Evolutionary conservation across 1,140 invertebrate genomes (phyloP).

Genomic region (Adoxophyes honmai): DNA sequence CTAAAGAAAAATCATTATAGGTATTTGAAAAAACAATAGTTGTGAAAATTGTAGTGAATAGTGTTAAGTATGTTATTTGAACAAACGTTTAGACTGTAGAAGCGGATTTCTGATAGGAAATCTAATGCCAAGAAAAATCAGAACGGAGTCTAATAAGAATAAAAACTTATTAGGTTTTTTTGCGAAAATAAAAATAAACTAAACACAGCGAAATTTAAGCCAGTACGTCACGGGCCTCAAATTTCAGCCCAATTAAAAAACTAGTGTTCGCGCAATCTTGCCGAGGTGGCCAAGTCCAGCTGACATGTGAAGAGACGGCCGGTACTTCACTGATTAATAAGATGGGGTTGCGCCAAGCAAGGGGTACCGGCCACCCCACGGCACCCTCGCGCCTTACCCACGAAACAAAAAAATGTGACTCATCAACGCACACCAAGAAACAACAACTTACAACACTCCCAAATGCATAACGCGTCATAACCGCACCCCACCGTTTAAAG

Average conservation of each 20-base stretch:
- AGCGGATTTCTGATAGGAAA: too few species aligned
- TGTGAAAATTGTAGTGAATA: too few species aligned
- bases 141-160: too few species aligned
- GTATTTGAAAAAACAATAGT: too few species aligned
- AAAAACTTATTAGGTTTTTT: too few species aligned
- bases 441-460: slow-evolving; percentile 44
- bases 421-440: slow-evolving; percentile 72
- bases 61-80: too few species aligned
- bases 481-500: slow-evolving; percentile 42
- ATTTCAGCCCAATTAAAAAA: not conserved
- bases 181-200: too few species aligned
- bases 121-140: too few species aligned
- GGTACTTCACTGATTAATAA: slow-evolving; percentile 75
- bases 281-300: slow-evolving; percentile 28
- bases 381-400: slow-evolving; percentile 71
- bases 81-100: too few species aligned
- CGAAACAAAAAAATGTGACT: slow-evolving; percentile 77
- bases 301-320: slow-evolving; percentile 70
- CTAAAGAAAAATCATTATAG: too few species aligned
- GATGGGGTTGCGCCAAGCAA: slow-evolving; percentile 70
- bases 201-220: too few species aligned
- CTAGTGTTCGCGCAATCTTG: not conserved
- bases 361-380: slow-evolving; percentile 65
- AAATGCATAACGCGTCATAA: slow-evolving; percentile 40
- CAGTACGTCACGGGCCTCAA: too few species aligned